These are phyloP conservation scores for Chrysotoxum bicinctum DNA, from an alignment of 2,888 invertebrate species.

Conservation along the genomic window DNA sequence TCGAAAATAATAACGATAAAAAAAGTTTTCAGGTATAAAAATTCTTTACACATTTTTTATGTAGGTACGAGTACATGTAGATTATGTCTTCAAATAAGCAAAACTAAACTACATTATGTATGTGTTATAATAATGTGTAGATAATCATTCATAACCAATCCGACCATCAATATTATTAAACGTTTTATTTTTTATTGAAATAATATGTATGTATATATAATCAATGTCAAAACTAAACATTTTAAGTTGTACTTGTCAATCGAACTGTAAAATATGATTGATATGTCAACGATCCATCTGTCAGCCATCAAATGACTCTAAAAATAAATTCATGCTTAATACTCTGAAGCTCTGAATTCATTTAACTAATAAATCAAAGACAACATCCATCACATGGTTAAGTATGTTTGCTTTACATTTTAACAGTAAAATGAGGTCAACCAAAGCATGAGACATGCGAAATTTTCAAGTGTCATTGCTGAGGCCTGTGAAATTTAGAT, in stretches of 20 bases:
- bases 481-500: neutral
- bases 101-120: no score
- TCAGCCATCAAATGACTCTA: neutral
- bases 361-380: neutral
- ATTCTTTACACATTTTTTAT: no score
- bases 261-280: conserved; percentile 23
- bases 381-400: neutral
- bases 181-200: neutral
- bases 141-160: no score
- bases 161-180: no score
- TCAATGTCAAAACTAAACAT: neutral
- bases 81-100: no score
- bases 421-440: conserved; percentile 15
- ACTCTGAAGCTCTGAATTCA: neutral
- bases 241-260: conserved; percentile 16
- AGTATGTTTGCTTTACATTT: neutral
- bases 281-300: conserved; percentile 38
- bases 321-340: neutral
- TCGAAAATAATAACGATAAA: no score
- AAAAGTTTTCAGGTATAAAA: no score
- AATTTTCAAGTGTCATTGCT: neutral
- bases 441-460: neutral
- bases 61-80: no score
- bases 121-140: no score
- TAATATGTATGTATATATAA: neutral